Evolutionary conservation across 2,888 invertebrate genomes (phyloP).

Genomic region (Biston stratarius): DNA sequence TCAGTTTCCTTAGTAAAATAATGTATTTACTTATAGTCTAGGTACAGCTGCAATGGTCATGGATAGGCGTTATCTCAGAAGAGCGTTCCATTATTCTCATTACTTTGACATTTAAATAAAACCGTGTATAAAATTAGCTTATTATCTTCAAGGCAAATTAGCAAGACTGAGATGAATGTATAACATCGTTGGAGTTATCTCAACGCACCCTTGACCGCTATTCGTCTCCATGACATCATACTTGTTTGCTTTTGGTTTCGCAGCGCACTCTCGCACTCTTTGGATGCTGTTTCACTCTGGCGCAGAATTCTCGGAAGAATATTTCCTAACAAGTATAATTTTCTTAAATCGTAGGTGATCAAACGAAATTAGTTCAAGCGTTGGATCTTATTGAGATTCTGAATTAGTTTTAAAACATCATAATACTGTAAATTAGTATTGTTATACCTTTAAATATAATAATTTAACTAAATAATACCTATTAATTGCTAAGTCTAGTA

Average conservation of each 20-base stretch:
- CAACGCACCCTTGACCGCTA: conserved; percentile 80
- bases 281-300: conserved; percentile 13
- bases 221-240: conserved; percentile 80
- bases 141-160: background rate
- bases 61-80: no score
- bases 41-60: no score
- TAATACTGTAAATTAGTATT: no score
- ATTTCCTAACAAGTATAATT: background rate
- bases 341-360: background rate
- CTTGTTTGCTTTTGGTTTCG: conserved; percentile 53
- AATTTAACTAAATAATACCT: no score
- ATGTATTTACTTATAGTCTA: no score
- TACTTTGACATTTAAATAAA: background rate
- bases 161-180: background rate
- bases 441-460: no score
- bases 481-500: no score
- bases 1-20: no score
- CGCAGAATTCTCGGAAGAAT: conserved; percentile 5
- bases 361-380: no score
- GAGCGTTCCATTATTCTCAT: background rate
- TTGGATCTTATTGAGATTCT: no score
- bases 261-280: conserved; percentile 1
- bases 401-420: no score
- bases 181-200: conserved; percentile 38
- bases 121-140: background rate